Percentiles rank a stretch among this genome's conserved stretches.
Evolutionary conservation across 2,113 vertebrate genomes (phyloP).

Genomic region (Gymnocephalus cernua): DNA sequence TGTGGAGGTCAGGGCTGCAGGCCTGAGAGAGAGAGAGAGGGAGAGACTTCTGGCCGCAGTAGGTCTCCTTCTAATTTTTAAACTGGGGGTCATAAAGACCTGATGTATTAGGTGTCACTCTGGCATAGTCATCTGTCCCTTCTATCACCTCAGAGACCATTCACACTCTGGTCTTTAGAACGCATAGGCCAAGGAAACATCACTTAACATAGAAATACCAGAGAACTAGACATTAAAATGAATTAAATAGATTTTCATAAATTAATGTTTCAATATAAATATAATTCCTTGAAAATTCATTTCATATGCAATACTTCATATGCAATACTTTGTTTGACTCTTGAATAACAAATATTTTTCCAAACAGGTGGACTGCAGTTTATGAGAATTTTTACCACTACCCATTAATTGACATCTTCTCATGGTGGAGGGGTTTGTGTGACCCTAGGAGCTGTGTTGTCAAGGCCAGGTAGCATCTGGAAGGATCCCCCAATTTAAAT

Average conservation of each 20-base stretch:
- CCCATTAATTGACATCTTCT: not conserved
- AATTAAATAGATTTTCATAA: not conserved
- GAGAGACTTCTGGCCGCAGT: slow-evolving; percentile 64
- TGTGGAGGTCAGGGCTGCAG: slow-evolving; percentile 67
- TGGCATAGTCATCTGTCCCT: slow-evolving; percentile 58
- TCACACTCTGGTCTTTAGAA: slow-evolving; percentile 28
- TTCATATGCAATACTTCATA: too few species aligned
- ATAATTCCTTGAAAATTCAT: not conserved
- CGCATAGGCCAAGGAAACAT: not conserved
- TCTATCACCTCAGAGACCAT: slow-evolving; percentile 52
- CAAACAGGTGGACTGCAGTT: not conserved
- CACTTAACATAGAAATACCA: not conserved
- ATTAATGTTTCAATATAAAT: not conserved
- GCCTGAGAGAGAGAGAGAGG: slow-evolving; percentile 57
- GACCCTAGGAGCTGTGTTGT: slow-evolving; percentile 11
- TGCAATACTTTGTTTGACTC: not conserved
- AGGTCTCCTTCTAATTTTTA: slow-evolving; percentile 71
- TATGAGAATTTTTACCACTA: not conserved
- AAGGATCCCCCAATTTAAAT: not conserved
- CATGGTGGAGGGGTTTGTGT: not conserved
- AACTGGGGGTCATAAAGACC: slow-evolving; percentile 73
- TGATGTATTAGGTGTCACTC: slow-evolving; percentile 74
- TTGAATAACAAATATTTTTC: not conserved
- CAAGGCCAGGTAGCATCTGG: slow-evolving; percentile 21
- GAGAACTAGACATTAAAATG: not conserved